A percentile compares a stretch with the other conserved stretches of the same genome.
Conservation (phyloP, 1,140 invertebrate species). For the Dreissena rostriformis region DNA sequence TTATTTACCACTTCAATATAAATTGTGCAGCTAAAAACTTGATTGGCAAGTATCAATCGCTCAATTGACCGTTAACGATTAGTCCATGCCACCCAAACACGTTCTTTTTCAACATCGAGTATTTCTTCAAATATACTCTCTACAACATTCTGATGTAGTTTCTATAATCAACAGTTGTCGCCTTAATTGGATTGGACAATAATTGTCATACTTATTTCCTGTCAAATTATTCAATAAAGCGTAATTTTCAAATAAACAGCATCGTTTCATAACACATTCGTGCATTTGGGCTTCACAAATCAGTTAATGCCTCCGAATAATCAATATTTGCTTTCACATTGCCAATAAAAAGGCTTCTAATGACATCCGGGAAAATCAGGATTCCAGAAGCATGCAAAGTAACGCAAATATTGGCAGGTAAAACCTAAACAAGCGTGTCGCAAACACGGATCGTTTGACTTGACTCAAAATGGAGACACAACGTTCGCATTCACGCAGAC, state of each 20-base stretch:
- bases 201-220: constrained; percentile 57
- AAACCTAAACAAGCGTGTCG: constrained; percentile 57
- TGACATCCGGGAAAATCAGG: constrained; percentile 51
- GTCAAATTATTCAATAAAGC: constrained; percentile 38
- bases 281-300: constrained; percentile 38
- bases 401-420: constrained; percentile 60
- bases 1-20: no score
- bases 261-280: constrained; percentile 38
- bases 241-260: constrained; percentile 58
- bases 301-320: constrained; percentile 45
- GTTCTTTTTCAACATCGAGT: no score
- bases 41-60: no score
- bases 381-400: constrained; percentile 41
- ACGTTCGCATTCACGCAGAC: constrained; percentile 53
- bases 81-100: no score
- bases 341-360: constrained; percentile 51
- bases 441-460: constrained; percentile 46
- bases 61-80: no score
- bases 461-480: constrained; percentile 50
- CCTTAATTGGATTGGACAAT: constrained; percentile 56
- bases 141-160: no score
- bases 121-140: no score
- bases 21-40: no score
- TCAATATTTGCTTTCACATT: constrained; percentile 53
- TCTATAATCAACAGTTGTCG: constrained; percentile 32